A percentile compares a stretch with the other conserved stretches of the same genome.
Conservation (phyloP, 2,797 vertebrate genomes). For the Pseudochirops corinnae region DNA sequence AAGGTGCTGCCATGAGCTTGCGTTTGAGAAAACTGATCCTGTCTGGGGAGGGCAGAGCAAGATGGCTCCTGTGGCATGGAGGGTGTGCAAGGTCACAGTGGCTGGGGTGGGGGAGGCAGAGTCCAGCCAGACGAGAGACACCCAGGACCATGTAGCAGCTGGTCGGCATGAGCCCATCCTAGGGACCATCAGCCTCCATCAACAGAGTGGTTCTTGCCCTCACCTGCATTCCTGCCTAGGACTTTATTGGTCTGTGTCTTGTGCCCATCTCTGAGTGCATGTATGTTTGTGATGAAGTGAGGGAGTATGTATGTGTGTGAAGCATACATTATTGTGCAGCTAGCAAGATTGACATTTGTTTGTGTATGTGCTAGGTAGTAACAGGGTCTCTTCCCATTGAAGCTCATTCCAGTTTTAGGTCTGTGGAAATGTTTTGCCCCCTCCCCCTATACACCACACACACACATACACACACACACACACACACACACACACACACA, state of each 20-base stretch:
- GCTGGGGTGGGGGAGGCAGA: too few relatives aligned
- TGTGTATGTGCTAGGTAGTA: neutral
- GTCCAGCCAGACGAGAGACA: too few relatives aligned
- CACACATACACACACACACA: too few relatives aligned
- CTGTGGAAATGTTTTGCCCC: too few relatives aligned
- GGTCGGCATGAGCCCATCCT: too few relatives aligned
- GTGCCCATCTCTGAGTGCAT: neutral
- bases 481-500: too few relatives aligned
- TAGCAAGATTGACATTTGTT: neutral
- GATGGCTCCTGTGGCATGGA: neutral
- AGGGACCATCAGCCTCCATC: too few relatives aligned
- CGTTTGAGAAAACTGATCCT: neutral
- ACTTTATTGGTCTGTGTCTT: neutral
- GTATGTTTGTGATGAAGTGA: neutral
- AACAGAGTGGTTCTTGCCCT: neutral
- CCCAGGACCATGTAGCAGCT: too few relatives aligned
- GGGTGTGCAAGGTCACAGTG: too few relatives aligned
- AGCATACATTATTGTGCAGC: neutral
- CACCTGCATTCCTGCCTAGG: neutral
- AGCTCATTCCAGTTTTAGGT: too few relatives aligned
- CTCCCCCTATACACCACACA: too few relatives aligned
- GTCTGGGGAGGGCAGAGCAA: neutral
- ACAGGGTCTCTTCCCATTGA: neutral
- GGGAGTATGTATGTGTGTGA: too few relatives aligned
- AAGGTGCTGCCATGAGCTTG: neutral